A percentile compares a stretch with the other conserved stretches of the same genome.
Conservation (phyloP, 2,888 invertebrate genomes). For the Hermodice carunculata region DNA sequence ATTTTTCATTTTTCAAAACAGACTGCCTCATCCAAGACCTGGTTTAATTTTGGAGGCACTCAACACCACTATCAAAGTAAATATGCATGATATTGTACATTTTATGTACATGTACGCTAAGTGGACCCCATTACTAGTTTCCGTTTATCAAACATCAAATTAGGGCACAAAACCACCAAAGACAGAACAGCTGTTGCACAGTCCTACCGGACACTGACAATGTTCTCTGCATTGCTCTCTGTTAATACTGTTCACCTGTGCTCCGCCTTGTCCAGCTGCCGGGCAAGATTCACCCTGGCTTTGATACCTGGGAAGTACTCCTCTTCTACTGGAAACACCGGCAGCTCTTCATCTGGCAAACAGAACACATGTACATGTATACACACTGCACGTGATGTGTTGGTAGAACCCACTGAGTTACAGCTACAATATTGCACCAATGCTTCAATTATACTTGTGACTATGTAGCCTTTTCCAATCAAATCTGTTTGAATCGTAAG, state of each 20-base stretch:
- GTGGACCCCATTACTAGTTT: background rate
- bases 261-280: slow-evolving; percentile 82
- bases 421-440: too few relatives aligned
- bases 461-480: too few relatives aligned
- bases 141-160: background rate
- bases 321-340: slow-evolving; percentile 83
- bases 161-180: background rate
- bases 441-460: too few relatives aligned
- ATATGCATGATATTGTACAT: background rate
- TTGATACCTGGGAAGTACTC: slow-evolving; percentile 77
- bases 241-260: slow-evolving; percentile 72
- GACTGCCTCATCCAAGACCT: too few relatives aligned
- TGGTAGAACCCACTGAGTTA: too few relatives aligned
- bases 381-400: too few relatives aligned
- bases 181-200: too few relatives aligned
- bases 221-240: background rate
- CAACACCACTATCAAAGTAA: background rate
- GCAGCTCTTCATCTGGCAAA: slow-evolving; percentile 81
- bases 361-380: too few relatives aligned
- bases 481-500: too few relatives aligned
- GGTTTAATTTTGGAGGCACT: background rate
- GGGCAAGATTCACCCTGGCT: slow-evolving; percentile 81
- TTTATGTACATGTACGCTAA: background rate
- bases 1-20: too few relatives aligned
- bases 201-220: too few relatives aligned